These are phyloP conservation scores for Myotis myotis DNA, from an alignment of 2,797 vertebrate species.

Conservation along the genomic window DNA sequence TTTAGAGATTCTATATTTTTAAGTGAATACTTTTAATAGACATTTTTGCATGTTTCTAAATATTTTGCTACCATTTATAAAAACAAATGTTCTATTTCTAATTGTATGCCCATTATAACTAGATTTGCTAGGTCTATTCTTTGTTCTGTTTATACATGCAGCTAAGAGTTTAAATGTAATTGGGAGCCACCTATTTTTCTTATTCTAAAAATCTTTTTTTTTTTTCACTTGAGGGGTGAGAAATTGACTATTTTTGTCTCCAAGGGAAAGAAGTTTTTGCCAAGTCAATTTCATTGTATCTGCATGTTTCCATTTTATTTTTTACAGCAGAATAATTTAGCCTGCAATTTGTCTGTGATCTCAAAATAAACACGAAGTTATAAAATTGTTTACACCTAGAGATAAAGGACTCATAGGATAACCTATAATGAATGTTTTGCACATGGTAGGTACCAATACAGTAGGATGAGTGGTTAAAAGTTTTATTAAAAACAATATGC, in stretches of 20 bases:
- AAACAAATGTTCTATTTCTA: slow-evolving; percentile 35
- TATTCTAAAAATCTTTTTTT: neutral
- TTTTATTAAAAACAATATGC: neutral
- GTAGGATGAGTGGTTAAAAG: slow-evolving; percentile 6
- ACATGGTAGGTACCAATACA: neutral
- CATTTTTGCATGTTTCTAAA: slow-evolving; percentile 50
- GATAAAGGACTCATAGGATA: neutral
- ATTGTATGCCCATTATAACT: neutral
- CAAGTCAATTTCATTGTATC: slow-evolving; percentile 1
- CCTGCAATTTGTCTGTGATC: neutral
- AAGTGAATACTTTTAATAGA: slow-evolving; percentile 44
- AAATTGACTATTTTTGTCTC: slow-evolving; percentile 13
- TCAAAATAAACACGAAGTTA: slow-evolving; percentile 30
- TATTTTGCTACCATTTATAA: slow-evolving; percentile 1
- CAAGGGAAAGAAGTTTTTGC: neutral
- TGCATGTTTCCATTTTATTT: neutral
- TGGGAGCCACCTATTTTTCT: slow-evolving; percentile 21
- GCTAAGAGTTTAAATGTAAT: slow-evolving; percentile 28
- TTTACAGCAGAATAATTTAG: neutral
- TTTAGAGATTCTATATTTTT: slow-evolving; percentile 56
- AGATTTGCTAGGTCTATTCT: neutral
- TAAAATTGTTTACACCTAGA: neutral
- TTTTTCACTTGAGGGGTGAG: neutral
- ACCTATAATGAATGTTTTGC: neutral
- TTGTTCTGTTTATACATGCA: neutral